These are phyloP conservation scores for Macrosteles quadrilineatus DNA, from an alignment of 1,140 invertebrate genomes.

Conservation along the genomic window DNA sequence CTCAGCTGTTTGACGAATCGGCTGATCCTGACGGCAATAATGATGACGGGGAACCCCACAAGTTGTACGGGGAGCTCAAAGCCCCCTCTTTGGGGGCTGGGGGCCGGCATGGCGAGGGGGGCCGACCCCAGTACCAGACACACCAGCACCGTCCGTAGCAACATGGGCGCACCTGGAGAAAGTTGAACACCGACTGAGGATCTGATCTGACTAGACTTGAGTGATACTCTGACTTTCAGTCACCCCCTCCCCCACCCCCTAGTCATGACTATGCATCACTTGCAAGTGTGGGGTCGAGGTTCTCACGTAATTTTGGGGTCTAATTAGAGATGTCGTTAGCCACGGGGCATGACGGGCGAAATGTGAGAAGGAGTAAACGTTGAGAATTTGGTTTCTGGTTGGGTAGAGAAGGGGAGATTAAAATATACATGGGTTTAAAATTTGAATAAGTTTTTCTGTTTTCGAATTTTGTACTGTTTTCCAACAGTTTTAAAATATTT, in stretches of 20 bases:
- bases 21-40: constrained; percentile 73
- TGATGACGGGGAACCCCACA: constrained; percentile 80
- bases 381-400: too few relatives aligned
- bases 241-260: background rate
- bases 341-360: too few relatives aligned
- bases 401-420: too few relatives aligned
- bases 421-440: too few relatives aligned
- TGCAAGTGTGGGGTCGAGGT: constrained; percentile 15
- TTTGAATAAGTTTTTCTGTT: too few relatives aligned
- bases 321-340: too few relatives aligned
- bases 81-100: constrained; percentile 17
- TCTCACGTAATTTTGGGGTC: background rate
- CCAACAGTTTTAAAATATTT: too few relatives aligned
- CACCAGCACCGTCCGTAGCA: background rate
- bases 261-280: background rate
- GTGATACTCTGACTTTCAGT: background rate
- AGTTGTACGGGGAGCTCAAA: constrained; percentile 79
- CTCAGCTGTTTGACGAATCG: constrained; percentile 82
- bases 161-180: constrained; percentile 18
- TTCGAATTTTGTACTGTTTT: too few relatives aligned
- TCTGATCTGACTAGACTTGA: background rate
- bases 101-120: constrained; percentile 21
- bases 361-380: too few relatives aligned
- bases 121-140: background rate
- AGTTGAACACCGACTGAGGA: constrained; percentile 28